phyloP scores from a whole-genome alignment of 2,888 invertebrate genomes.

The Coelinius sp. region DNA sequence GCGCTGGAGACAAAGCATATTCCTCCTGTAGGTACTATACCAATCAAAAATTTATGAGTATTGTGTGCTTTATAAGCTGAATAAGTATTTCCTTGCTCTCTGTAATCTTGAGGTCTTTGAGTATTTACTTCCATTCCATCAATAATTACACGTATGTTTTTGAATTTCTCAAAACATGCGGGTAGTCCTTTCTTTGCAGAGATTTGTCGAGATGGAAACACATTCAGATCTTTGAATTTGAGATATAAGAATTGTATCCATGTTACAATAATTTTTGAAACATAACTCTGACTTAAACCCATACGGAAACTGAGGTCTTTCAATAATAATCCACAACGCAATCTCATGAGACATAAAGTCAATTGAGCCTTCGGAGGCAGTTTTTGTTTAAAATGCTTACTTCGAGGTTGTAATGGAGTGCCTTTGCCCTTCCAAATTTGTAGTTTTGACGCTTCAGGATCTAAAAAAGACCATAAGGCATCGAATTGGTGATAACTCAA shows the following conservation, averaged over 20 bases:
- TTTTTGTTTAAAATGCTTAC: not conserved
- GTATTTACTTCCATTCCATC: conserved; percentile 14
- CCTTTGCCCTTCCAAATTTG: not conserved
- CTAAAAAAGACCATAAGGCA: not conserved
- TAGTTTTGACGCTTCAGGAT: not conserved
- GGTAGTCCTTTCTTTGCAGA: not conserved
- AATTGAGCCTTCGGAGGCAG: not conserved
- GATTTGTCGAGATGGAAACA: not conserved
- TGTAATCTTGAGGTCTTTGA: conserved; percentile 14
- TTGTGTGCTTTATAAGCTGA: conserved; percentile 34
- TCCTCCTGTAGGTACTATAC: conserved; percentile 48
- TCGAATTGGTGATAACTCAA: not conserved
- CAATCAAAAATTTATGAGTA: conserved; percentile 50
- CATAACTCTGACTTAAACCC: not conserved
- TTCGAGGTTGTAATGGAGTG: not conserved
- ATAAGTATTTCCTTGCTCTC: conserved; percentile 25
- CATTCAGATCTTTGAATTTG: conserved; percentile 3
- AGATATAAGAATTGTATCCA: conserved; percentile 1
- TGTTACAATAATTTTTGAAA: conserved; percentile 14
- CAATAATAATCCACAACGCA: conserved; percentile 4
- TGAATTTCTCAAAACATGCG: conserved; percentile 19
- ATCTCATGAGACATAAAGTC: not conserved
- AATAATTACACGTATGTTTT: conserved; percentile 26
- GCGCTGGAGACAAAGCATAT: conserved; percentile 43
- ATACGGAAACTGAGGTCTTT: conserved; percentile 7